phyloP scores from a whole-genome alignment of 2,888 invertebrate species.

The Tethea ocularis region DNA sequence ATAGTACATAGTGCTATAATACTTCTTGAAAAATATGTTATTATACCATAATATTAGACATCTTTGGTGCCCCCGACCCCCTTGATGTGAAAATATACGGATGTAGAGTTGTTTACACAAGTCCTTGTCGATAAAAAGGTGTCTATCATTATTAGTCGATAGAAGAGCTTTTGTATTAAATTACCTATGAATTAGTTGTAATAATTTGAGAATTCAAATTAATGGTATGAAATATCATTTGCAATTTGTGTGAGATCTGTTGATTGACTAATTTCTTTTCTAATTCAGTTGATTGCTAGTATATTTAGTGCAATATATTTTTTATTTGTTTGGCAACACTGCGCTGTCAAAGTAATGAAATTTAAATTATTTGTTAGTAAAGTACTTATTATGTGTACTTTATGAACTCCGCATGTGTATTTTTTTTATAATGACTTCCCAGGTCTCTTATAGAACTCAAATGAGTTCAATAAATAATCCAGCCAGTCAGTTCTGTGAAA shows the following conservation, averaged over 20 bases:
- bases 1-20: conserved; percentile 43
- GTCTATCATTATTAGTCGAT: neutral
- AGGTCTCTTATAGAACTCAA: neutral
- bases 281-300: conserved; percentile 46
- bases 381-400: conserved; percentile 12
- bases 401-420: neutral
- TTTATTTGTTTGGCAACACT: conserved; percentile 37
- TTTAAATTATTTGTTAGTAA: conserved; percentile 14
- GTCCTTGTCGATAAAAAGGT: neutral
- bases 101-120: neutral
- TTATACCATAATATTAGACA: conserved; percentile 13
- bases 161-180: conserved; percentile 20
- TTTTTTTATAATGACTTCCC: neutral
- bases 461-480: neutral
- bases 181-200: conserved; percentile 26
- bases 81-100: neutral
- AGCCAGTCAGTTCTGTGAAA: conserved; percentile 5
- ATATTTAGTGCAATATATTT: conserved; percentile 64
- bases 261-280: conserved; percentile 41
- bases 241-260: conserved; percentile 60
- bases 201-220: conserved; percentile 43
- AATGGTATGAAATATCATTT: conserved; percentile 78
- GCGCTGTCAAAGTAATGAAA: conserved; percentile 25
- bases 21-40: conserved; percentile 21
- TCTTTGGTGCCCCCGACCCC: neutral